Conservation (phyloP, 2,113 vertebrate species). For the Ariopsis seemanni region DNA sequence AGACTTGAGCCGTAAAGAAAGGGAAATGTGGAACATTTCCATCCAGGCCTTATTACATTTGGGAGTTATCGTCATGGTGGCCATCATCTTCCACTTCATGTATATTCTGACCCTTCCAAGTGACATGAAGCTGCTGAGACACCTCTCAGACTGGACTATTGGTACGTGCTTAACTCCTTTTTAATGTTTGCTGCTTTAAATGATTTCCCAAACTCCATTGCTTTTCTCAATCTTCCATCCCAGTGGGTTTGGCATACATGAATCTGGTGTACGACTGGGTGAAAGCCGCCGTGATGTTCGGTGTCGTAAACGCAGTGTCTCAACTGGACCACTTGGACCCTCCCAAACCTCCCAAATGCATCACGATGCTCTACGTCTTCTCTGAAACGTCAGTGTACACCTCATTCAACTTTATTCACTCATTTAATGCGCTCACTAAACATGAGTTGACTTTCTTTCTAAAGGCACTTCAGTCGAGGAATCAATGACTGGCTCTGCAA, state of each 20-base stretch:
- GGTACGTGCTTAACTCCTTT: not conserved
- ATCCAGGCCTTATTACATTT: slow-evolving; percentile 79
- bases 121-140: slow-evolving; percentile 84
- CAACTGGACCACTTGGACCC: slow-evolving; percentile 93
- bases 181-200: not conserved
- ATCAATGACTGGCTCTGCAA: slow-evolving; percentile 99
- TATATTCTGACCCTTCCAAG: slow-evolving; percentile 95
- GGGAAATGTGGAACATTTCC: slow-evolving; percentile 87
- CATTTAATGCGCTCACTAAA: not conserved
- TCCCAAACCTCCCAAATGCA: slow-evolving; percentile 92
- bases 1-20: slow-evolving; percentile 78
- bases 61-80: slow-evolving; percentile 78
- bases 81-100: slow-evolving; percentile 93
- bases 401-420: slow-evolving; percentile 11
- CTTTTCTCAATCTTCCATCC: not conserved
- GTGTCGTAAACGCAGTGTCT: slow-evolving; percentile 88
- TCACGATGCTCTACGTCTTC: slow-evolving; percentile 95
- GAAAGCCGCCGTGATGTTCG: slow-evolving; percentile 93
- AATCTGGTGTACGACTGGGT: slow-evolving; percentile 98
- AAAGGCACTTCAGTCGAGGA: slow-evolving; percentile 94
- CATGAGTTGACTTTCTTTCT: slow-evolving; percentile 45
- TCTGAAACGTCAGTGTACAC: slow-evolving; percentile 86
- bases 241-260: slow-evolving; percentile 91
- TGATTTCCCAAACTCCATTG: too few species aligned
- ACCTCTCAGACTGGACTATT: slow-evolving; percentile 81